phyloP scores from a whole-genome alignment of 2,113 vertebrate species.

The Brevimyrus niger region DNA sequence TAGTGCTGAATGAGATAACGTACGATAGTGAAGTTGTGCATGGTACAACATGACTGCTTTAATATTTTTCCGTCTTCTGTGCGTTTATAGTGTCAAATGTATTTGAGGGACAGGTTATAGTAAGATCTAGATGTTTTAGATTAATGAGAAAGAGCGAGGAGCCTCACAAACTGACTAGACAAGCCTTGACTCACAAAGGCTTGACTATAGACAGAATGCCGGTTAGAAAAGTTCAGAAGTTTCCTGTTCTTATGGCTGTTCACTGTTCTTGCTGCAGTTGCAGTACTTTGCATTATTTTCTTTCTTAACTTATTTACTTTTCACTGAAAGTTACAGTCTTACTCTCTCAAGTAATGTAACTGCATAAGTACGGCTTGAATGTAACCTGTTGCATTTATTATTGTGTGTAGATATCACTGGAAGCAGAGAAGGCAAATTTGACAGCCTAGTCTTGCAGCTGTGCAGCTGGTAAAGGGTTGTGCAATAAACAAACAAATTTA shows the following conservation, averaged over 20 bases:
- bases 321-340: not conserved
- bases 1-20: too few relatives aligned
- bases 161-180: not conserved
- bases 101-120: not conserved
- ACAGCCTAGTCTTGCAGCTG: too few relatives aligned
- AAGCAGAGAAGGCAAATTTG: not conserved
- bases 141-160: not conserved
- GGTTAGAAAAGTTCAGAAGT: not conserved
- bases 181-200: too few relatives aligned
- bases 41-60: not conserved
- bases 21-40: too few relatives aligned
- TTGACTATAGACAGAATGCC: not conserved
- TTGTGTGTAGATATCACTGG: not conserved
- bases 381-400: not conserved
- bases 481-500: too few relatives aligned
- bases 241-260: not conserved
- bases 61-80: not conserved
- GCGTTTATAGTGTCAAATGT: not conserved
- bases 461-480: too few relatives aligned
- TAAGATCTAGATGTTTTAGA: not conserved
- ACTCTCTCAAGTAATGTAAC: not conserved
- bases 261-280: not conserved
- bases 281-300: not conserved
- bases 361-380: not conserved
- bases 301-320: not conserved